These are phyloP conservation scores for Cydia amplana DNA, from an alignment of 1,140 invertebrate genomes.

Conservation along the genomic window DNA sequence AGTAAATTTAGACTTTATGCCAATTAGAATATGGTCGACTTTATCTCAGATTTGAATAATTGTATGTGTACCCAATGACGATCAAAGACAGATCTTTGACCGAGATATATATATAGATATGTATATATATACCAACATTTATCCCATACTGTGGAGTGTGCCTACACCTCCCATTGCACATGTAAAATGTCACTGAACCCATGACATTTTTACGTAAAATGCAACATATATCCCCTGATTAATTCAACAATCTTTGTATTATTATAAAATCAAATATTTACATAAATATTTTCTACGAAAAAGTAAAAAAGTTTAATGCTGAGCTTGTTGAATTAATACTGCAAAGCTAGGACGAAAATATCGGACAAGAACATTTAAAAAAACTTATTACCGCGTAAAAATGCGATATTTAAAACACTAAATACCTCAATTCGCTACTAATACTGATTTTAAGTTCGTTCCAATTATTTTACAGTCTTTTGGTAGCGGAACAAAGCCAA, in stretches of 20 bases:
- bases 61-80: constrained; percentile 8
- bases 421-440: no score
- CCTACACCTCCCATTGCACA: constrained; percentile 22
- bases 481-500: no score
- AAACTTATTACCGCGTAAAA: no score
- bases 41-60: neutral
- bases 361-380: neutral
- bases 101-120: constrained; percentile 12
- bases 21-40: neutral
- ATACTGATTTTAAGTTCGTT: no score
- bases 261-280: neutral
- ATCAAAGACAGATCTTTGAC: neutral
- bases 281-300: neutral
- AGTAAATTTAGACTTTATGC: neutral
- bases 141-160: constrained; percentile 24
- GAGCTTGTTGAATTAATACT: constrained; percentile 13
- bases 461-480: no score
- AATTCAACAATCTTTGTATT: constrained; percentile 16
- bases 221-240: constrained; percentile 17
- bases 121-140: constrained; percentile 21
- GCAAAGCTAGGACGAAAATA: constrained; percentile 22
- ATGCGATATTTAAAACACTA: no score
- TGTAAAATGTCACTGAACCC: constrained; percentile 17
- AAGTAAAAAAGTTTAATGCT: no score
- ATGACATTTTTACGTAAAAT: constrained; percentile 18